Conservation (phyloP, 2,113 vertebrate genomes). For the Vimba vimba region DNA sequence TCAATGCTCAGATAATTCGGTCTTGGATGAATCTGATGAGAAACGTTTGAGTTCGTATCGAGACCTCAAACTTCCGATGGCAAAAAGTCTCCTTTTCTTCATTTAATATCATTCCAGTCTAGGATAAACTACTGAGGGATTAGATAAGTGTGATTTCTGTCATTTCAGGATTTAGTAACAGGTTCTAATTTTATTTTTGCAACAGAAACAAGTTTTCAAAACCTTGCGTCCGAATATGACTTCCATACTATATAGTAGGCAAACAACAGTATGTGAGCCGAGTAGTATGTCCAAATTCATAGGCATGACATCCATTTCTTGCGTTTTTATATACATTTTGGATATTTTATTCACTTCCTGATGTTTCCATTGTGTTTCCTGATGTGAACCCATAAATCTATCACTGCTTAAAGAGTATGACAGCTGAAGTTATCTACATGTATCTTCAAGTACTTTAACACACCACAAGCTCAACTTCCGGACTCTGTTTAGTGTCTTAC, state of each 20-base stretch:
- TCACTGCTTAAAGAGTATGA: background rate
- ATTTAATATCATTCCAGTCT: background rate
- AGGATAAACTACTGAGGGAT: too few species aligned
- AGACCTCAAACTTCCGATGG: background rate
- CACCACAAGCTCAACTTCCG: background rate
- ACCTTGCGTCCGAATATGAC: too few species aligned
- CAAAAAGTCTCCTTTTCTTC: background rate
- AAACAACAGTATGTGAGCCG: background rate
- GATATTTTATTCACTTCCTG: background rate
- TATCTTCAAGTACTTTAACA: constrained; percentile 14
- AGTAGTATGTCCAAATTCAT: background rate
- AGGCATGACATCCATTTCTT: too few species aligned
- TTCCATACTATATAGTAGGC: background rate
- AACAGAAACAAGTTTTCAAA: background rate
- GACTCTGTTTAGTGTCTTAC: background rate
- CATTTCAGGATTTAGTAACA: background rate
- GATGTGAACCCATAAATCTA: background rate
- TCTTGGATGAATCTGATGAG: background rate
- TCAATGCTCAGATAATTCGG: background rate
- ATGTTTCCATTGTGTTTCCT: background rate
- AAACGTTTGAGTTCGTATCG: background rate
- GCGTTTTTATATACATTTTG: background rate
- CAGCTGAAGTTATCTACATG: background rate
- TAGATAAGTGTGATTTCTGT: background rate
- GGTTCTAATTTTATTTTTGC: background rate